Evolutionary conservation across 1,140 invertebrate genomes (phyloP), one percentile per base, ranked within the genome.

Genomic region (Laupala kohalensis): DNA sequence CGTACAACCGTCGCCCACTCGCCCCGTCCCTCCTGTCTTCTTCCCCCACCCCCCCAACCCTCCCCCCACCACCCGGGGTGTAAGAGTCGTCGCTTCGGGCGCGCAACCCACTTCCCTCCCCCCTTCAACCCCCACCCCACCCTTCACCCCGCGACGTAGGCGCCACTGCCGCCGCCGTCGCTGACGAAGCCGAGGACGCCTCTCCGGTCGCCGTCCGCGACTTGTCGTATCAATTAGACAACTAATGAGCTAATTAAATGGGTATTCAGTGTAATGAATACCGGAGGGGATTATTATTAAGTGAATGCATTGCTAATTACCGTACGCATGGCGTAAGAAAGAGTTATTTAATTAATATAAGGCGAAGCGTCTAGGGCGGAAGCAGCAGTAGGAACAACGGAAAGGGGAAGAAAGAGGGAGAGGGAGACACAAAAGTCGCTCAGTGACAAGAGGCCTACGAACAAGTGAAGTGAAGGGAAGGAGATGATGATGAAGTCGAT

Each of bases 191-290:
- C n/a, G n/a, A n/a, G n/a, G n/a, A n/a, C n/a, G n/a, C 30, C 30
- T 6, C 30, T 37, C 30, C 30, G 30, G 30, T 37, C 30, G 37
- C 37, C 37, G 37, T 53, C 37, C 37, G 37, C 37, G 37, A 53
- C 70, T 73, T 70, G 69, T 69, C 65, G 78, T 77, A 79, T 78
- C 79, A 80, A 80, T 80, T 80, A 78, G 78, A 80, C 78, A 79
- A 76, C 78, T 80, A 80, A 79, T 79, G 79, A 80, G 78, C 78
- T 80, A 79, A 79, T 80, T 80, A 80, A 79, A 80, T 77, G 77
- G 74, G 78, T 78, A 80, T 80, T 80, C 77, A 79, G 74, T 73
- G 77, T 78, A 79, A 79, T 79, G 77, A 79, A 80, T 80, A 78
- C 78, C 77, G 68, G 70, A 64, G 25, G 77, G 77, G 77, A 80